Base-by-base conservation (phyloP, 2,797 vertebrate species). In the Rachycentron canadum region DNA sequence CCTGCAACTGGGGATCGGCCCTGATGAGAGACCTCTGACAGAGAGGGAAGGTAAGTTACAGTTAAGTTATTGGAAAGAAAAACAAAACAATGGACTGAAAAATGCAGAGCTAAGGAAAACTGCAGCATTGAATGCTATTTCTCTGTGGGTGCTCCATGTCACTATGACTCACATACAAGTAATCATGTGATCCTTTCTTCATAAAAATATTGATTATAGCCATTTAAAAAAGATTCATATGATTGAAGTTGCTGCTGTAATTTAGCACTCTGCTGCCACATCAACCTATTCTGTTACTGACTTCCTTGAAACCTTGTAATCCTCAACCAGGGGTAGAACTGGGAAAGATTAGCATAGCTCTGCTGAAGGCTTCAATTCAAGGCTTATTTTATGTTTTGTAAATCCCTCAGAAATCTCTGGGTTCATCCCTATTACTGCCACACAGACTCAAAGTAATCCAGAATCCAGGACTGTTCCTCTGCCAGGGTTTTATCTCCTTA, bases 351-450 rank as follows among this genome's bases (percentile, higher is more conserved):
- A 80, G 38, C 50, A 45, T 23, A 68, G 63, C 72, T 82, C 75
- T 67, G 45, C 26, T 58, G 25, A 70, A 64, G 25, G 23, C 76
- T 78, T 80, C 16, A 68, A 73, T 47, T 50, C 7, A 49, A 78
- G 59, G 70, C 53, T 72, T 78, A 74, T 69, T 86, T 79, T 23
- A 56, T 57, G 62, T 77, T 84, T 78, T 75, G 47, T 38, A 79
- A 90, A 85, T 80, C 69, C 65, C 50, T 77, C 38, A 52, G 14
- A 79, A 78, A 78, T 34, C 60, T 74, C 62, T 59, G 60, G 45
- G n/a, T 75, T 86, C 41, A 72, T 82, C 79, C 66, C 14, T 14
- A 69, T 81, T 80, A 66, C 52, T 79, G 79, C 43, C 78, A 80
- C 53, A 81, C 73, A 74, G 72, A 76, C 62, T 82, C 60, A 76